Base-by-base conservation (phyloP, 2,797 vertebrate genomes). In the Synanceia verrucosa region DNA sequence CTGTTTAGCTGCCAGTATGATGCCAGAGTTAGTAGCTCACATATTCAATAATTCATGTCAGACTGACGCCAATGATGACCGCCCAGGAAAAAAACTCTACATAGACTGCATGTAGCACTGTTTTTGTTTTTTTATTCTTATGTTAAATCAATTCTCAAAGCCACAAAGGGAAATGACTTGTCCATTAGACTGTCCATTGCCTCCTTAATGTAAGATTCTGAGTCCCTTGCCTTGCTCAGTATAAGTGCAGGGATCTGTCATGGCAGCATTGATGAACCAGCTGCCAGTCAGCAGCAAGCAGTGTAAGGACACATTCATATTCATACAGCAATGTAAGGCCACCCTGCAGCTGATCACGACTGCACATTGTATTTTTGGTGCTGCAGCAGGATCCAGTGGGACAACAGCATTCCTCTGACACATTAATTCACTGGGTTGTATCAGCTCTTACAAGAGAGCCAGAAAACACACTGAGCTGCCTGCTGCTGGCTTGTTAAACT, bases 331-430 rank as follows among this genome's bases (percentile, higher is more conserved):
- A 34, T 33, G 36, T 21, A 13, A n/a, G 29, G 34, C n/a, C 16
- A 19, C 13, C 6, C 9, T 33, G 13, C 48, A 41, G 7, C 14
- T 41, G 3, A 41, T 37, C n/a, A n/a, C n/a, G n/a, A n/a, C n/a
- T n/a, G n/a, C n/a, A n/a, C n/a, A n/a, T n/a, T n/a, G 36, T 51
- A 3, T 31, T 64, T 29, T 70, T 12, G 13, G 48, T 59, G 50
- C 56, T 58, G 69, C 59, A 34, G 70, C 46, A 29, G 44, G 50
- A 65, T 46, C 47, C 33, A 13, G 43, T 6, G 47, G 50, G 44
- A 76, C 53, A 73, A 71, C 70, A 79, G 48, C 81, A 84, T 87
- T 84, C 85, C 79, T 18, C 43, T 73, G 76, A 78, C 59, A 28
- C 62, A 77, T 73, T 73, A 21, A 79, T 76, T 87, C 53, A 81